Evolutionary conservation across 2,113 vertebrate genomes (phyloP).

Genomic region (Coptodon bakossiorum): DNA sequence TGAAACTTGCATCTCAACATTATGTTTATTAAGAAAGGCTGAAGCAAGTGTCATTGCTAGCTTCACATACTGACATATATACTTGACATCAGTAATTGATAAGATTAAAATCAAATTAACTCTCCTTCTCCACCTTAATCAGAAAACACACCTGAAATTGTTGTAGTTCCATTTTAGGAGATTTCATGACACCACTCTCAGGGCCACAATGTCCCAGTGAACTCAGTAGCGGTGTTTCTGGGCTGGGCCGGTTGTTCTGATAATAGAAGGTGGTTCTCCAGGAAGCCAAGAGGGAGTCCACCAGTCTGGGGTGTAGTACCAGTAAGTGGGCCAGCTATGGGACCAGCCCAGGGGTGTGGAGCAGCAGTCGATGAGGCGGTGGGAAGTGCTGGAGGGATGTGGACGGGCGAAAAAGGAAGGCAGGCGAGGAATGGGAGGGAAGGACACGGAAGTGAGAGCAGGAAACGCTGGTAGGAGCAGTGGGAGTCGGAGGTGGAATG

Average conservation of each 20-base stretch:
- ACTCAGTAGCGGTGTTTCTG: constrained; percentile 19
- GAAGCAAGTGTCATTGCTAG: background rate
- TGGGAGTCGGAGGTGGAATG: constrained; percentile 74
- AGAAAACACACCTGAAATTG: background rate
- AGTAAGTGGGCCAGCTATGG: constrained; percentile 32
- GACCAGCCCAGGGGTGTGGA: constrained; percentile 19
- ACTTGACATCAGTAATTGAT: background rate
- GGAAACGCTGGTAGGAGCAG: constrained; percentile 73
- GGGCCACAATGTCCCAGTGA: background rate
- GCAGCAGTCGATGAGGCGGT: background rate
- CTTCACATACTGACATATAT: background rate
- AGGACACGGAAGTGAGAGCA: constrained; percentile 59
- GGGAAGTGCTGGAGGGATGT: constrained; percentile 8
- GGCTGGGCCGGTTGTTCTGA: constrained; percentile 46
- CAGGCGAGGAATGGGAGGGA: background rate
- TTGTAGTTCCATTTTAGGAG: background rate
- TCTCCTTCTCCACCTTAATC: background rate
- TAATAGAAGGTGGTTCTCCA: constrained; percentile 76
- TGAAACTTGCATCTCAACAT: background rate
- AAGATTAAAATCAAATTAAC: background rate
- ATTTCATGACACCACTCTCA: background rate
- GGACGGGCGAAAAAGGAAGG: background rate
- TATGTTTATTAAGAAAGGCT: background rate
- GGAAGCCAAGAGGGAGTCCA: constrained; percentile 74
- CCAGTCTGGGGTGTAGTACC: constrained; percentile 63